Percentiles rank a stretch among this genome's conserved stretches.
Evolutionary conservation across 2,888 invertebrate species (phyloP).

Genomic region (Cecidostiba fungosa): DNA sequence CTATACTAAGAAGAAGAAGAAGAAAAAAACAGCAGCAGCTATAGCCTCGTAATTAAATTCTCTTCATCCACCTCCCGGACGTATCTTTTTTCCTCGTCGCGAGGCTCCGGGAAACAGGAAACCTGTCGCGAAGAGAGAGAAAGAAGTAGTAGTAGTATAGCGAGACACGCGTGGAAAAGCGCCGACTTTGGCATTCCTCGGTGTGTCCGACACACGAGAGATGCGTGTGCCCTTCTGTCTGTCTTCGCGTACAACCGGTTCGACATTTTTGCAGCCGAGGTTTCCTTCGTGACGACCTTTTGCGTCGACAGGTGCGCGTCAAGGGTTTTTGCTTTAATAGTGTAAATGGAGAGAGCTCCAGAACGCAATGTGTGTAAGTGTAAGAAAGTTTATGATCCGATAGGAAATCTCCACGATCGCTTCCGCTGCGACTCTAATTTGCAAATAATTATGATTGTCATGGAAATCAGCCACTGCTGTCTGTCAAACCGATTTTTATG

Average conservation of each 20-base stretch:
- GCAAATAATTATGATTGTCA: slow-evolving; percentile 1
- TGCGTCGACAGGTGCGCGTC: background rate
- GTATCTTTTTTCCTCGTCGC: slow-evolving; percentile 6
- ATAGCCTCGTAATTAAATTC: slow-evolving; percentile 54
- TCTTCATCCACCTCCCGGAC: slow-evolving; percentile 25
- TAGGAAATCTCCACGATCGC: background rate
- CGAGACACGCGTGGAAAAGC: background rate
- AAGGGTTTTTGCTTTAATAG: background rate
- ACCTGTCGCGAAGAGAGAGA: slow-evolving; percentile 27
- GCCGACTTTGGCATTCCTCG: slow-evolving; percentile 35
- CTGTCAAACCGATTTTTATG: background rate
- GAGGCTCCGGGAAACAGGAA: slow-evolving; percentile 39
- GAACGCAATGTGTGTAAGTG: background rate
- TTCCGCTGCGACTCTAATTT: background rate
- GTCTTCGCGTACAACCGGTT: slow-evolving; percentile 20
- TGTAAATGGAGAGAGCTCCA: background rate
- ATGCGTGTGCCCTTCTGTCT: background rate
- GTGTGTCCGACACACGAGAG: background rate
- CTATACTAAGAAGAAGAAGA: background rate
- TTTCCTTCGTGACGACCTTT: slow-evolving; percentile 20
- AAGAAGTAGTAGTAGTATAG: background rate
- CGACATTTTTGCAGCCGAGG: slow-evolving; percentile 3
- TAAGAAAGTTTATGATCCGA: background rate
- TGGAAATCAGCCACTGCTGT: background rate
- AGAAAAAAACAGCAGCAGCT: background rate